Evolutionary conservation across 2,113 vertebrate species (phyloP), one percentile per base, ranked within the genome.

Genomic region (Oceanodroma tethys): DNA sequence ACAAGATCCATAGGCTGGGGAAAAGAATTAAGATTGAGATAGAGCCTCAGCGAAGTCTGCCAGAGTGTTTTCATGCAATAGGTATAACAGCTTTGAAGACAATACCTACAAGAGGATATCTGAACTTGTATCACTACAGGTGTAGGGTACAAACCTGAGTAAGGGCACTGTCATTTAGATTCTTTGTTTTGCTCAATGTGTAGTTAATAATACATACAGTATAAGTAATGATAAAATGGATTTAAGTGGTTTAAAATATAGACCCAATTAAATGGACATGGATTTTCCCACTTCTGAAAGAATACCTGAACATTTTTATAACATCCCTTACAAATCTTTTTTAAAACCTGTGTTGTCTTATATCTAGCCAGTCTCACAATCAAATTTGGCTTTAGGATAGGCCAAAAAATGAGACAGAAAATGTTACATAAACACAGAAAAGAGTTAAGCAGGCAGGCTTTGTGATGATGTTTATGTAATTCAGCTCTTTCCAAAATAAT

Each of bases 1-100:
- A 94, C 82, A 97, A 94, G 87, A 81, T 68, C 81, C 55, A 29
- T 45, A 72, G 73, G 86, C 70, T 45, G 75, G 38, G 68, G 16
- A 83, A 95, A 73, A 81, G 90, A 95, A 92, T 87, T 59, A 52
- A 97, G 88, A 94, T 91, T 86, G 76, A 96, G 82, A 82, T 14
- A 81, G 47, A 55, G 68, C 25, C 34, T 67, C 71, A 52, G 59
- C 1, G 2, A 94, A 87, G 32, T 50, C 60, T 67, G n/a, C 40
- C 47, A 32, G 52, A 67, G 52, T 81, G 36, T 95, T 96, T 88
- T 62, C 68, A 88, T 74, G 76, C 56, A 78, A 72, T 75, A 68
- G 16, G 42, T 75, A 29, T 63, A 75, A 96, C 38, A 91, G 60
- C 55, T 94, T 93, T 93, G 85, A 95, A 92, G 58, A 90, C 27